These are phyloP conservation scores for Cheilosia vulpina DNA, from an alignment of 2,888 invertebrate species.

Conservation along the genomic window DNA sequence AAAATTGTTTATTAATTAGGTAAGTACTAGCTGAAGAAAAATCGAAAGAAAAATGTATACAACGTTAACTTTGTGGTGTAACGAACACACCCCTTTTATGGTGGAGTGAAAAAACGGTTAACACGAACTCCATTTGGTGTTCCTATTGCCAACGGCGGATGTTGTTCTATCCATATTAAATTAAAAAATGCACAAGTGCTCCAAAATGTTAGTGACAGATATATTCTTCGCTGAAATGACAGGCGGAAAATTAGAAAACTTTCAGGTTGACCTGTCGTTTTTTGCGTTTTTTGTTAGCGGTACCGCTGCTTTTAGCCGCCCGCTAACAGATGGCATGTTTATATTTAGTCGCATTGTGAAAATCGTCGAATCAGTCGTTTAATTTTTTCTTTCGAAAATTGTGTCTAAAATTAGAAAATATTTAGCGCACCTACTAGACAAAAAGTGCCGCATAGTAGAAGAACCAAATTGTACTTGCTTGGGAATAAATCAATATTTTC, in stretches of 20 bases:
- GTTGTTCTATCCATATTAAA: conserved; percentile 40
- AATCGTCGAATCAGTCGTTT: background rate
- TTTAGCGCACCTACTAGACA: conserved; percentile 12
- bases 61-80: conserved; percentile 11
- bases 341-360: conserved; percentile 38
- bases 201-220: conserved; percentile 12
- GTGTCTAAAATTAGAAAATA: conserved; percentile 51
- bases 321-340: conserved; percentile 28
- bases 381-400: conserved; percentile 4
- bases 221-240: background rate
- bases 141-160: conserved; percentile 25
- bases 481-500: conserved; percentile 51
- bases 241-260: conserved; percentile 1
- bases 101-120: conserved; percentile 39
- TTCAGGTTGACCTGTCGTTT: conserved; percentile 3
- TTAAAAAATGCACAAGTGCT: conserved; percentile 38
- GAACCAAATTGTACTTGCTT: background rate
- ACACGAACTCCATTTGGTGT: conserved; percentile 42
- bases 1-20: conserved; percentile 48
- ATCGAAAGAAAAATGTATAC: conserved; percentile 13
- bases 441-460: background rate
- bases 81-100: conserved; percentile 71
- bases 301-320: background rate
- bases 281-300: background rate
- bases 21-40: conserved; percentile 26